A percentile compares a stretch with the other conserved stretches of the same genome.
phyloP scores from a whole-genome alignment of 2,888 invertebrate species.

The Volucella inanis region DNA sequence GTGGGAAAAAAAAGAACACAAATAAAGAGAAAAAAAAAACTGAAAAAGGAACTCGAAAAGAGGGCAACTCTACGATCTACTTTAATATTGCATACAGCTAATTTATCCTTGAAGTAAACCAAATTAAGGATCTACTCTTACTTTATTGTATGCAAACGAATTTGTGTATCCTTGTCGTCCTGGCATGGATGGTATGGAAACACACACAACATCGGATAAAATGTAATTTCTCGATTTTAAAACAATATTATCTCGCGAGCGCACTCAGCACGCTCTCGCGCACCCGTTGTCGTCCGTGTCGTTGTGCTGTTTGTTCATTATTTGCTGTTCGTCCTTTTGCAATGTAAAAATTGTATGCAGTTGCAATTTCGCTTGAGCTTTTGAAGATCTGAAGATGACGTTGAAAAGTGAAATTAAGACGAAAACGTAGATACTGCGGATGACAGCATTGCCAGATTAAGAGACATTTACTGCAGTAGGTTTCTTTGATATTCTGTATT shows the following conservation, averaged over 20 bases:
- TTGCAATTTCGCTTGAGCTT: conserved; percentile 1
- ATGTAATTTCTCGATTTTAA: conserved; percentile 64
- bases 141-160: too few species aligned
- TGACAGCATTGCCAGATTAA: too few species aligned
- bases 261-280: conserved; percentile 39
- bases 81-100: conserved; percentile 61
- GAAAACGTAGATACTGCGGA: too few species aligned
- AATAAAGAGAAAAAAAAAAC: neutral
- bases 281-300: conserved; percentile 17
- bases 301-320: conserved; percentile 13
- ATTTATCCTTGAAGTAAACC: conserved; percentile 62
- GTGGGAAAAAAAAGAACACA: neutral
- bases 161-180: conserved; percentile 26
- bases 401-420: neutral
- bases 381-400: conserved; percentile 18
- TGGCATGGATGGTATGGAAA: conserved; percentile 3
- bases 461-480: too few species aligned
- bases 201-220: conserved; percentile 35
- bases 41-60: neutral
- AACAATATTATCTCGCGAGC: conserved; percentile 64
- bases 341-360: neutral
- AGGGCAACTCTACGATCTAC: conserved; percentile 24
- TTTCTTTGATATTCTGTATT: too few species aligned
- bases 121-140: conserved; percentile 53
- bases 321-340: too few species aligned